Conservation (phyloP, 2,797 vertebrate species). For the Zenarchopterus dispar region DNA sequence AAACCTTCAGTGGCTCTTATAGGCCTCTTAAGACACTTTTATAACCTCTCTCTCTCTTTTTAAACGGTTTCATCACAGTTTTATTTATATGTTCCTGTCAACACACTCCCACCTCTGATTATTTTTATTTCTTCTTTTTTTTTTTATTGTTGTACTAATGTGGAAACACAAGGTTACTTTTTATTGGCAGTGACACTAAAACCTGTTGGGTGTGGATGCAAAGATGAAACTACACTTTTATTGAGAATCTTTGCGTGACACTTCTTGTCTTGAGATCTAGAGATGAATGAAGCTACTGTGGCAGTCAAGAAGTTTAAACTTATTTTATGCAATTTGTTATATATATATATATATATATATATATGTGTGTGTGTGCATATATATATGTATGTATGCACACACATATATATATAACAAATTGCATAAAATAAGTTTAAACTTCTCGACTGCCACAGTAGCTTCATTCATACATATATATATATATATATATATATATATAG, state of each 20-base stretch:
- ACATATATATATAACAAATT: no score
- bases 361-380: no score
- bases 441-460: no score
- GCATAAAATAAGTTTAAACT: no score
- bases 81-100: constrained; percentile 28
- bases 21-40: constrained; percentile 39
- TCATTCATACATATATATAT: no score
- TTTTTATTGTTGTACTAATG: constrained; percentile 39
- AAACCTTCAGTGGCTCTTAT: constrained; percentile 24
- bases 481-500: no score
- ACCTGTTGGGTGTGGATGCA: constrained; percentile 36
- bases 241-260: background rate
- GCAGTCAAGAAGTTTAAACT: no score
- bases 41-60: constrained; percentile 27
- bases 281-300: no score
- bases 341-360: no score
- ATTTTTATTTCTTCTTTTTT: constrained; percentile 3
- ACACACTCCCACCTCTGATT: constrained; percentile 27
- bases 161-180: constrained; percentile 40
- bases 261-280: background rate
- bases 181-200: constrained; percentile 63
- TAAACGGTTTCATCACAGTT: constrained; percentile 27
- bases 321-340: no score
- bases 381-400: no score
- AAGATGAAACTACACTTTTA: constrained; percentile 23